Base-by-base conservation (phyloP, 1,140 invertebrate genomes). In the Ostrea edulis region DNA sequence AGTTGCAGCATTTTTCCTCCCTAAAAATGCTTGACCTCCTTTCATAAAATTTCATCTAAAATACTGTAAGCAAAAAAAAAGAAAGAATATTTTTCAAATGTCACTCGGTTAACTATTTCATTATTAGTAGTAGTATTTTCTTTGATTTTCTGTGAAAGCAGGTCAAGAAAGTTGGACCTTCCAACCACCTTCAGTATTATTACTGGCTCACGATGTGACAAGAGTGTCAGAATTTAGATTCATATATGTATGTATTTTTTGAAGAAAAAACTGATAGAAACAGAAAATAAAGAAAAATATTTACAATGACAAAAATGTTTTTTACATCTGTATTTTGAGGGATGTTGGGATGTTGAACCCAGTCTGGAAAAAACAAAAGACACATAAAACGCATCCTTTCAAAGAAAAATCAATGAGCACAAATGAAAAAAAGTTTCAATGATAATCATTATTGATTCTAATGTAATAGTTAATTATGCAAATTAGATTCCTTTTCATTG, bases 1-100 rank as follows among this genome's bases (percentile, higher is more conserved):
- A 77, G 68, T 77, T 77, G 68, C 68, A 77, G 68, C 29, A 77
- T 77, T 77, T 68, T 35, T 77, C 22, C 12, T 29, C 68, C 68
- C 25, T 29, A 22, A 35, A 77, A 35, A 77, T 20, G 9, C 22
- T 77, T 25, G 8, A 35, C 29, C 25, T 29, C 35, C 68, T 77
- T 35, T 77, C 68, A 35, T 25, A 77, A 25, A 62, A 62, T n/a
- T 62, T 62, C 58, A 62, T 62, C n/a, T 62, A 20, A 14, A 62
- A 1, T 44, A 44, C 35, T 62, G 17, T 62, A 62, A 17, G 17
- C n/a, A 14, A 14, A 62, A 14, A 2, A 2, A 44, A 5, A n/a
- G n/a, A n/a, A 44, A 44, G 35, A 44, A 44, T 44, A 44, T 44
- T 44, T 44, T 44, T 5, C 35, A 44, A 44, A 44, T 44, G 5